Conservation (phyloP, 2,888 invertebrate species). For the Pachycephus smyrnensis region DNA sequence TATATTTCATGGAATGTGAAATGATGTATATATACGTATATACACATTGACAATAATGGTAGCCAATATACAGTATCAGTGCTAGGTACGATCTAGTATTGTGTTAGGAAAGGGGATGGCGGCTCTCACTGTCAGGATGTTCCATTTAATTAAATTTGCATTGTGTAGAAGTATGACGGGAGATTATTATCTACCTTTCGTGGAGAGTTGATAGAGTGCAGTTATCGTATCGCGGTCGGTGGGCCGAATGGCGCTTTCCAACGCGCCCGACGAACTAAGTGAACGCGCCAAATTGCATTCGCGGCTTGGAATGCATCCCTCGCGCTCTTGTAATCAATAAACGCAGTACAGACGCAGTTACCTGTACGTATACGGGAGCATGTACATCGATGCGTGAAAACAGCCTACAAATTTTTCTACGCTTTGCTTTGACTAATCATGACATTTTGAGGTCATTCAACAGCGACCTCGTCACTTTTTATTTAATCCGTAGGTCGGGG, state of each 20-base stretch:
- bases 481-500: too few relatives aligned
- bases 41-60: too few relatives aligned
- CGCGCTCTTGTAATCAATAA: slow-evolving; percentile 15
- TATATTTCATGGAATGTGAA: too few relatives aligned
- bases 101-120: background rate
- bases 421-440: background rate
- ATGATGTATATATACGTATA: too few relatives aligned
- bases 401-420: slow-evolving; percentile 10
- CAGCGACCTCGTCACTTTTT: too few relatives aligned
- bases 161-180: slow-evolving; percentile 47
- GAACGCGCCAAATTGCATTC: too few relatives aligned
- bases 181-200: slow-evolving; percentile 52
- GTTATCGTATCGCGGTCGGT: background rate
- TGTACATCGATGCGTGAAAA: slow-evolving; percentile 26
- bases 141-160: slow-evolving; percentile 62
- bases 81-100: too few relatives aligned
- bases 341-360: slow-evolving; percentile 20
- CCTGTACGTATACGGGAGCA: slow-evolving; percentile 12
- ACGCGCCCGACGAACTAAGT: background rate
- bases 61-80: too few relatives aligned
- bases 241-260: background rate
- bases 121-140: slow-evolving; percentile 31
- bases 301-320: slow-evolving; percentile 5
- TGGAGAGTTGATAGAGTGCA: slow-evolving; percentile 50
- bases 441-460: too few relatives aligned